Evolutionary conservation across 2,888 invertebrate genomes (phyloP).

Genomic region (Eristalinus sepulchralis): DNA sequence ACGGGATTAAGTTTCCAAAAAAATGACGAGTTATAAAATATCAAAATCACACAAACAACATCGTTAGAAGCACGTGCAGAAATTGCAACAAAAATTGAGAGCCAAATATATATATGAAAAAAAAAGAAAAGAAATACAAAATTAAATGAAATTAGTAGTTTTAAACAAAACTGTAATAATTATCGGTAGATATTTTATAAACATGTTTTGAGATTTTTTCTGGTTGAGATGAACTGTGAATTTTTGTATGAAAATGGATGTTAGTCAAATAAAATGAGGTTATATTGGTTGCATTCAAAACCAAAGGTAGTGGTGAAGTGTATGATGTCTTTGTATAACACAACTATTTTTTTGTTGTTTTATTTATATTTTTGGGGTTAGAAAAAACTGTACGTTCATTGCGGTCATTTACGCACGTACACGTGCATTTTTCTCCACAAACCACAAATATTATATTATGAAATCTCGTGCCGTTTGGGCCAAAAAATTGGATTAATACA

Average conservation of each 20-base stretch:
- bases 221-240: background rate
- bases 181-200: constrained; percentile 79
- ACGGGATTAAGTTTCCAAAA: constrained; percentile 78
- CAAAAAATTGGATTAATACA: background rate
- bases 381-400: background rate
- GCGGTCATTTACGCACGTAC: constrained; percentile 31
- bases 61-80: constrained; percentile 62
- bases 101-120: constrained; percentile 76
- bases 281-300: background rate
- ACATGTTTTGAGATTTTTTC: background rate
- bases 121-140: constrained; percentile 72
- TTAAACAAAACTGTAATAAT: constrained; percentile 53
- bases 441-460: background rate
- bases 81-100: constrained; percentile 66
- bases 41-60: constrained; percentile 73
- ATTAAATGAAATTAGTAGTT: constrained; percentile 40
- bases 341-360: background rate
- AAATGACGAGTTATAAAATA: constrained; percentile 66
- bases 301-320: background rate
- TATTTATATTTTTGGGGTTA: constrained; percentile 7
- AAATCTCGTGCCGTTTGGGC: constrained; percentile 35
- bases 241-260: background rate
- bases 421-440: constrained; percentile 1
- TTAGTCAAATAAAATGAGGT: background rate
- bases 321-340: background rate